Percentiles rank a stretch among this genome's conserved stretches.
phyloP scores from a whole-genome alignment of 2,113 vertebrate genomes.

The Microtus ochrogaster region DNA sequence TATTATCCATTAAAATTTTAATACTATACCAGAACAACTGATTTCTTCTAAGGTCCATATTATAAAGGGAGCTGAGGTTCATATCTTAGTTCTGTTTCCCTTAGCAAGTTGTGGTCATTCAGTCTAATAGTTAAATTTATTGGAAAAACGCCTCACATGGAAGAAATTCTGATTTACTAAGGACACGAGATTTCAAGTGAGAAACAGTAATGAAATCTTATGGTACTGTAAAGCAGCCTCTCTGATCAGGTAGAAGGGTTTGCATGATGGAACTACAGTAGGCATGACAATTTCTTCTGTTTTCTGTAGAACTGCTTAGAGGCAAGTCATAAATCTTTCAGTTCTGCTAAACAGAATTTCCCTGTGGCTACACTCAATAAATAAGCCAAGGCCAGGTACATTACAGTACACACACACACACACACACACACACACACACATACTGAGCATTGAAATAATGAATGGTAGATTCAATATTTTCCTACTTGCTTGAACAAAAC shows the following conservation, averaged over 20 bases:
- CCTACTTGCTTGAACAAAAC: constrained; percentile 79
- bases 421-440: constrained; percentile 56
- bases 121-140: not conserved
- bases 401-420: constrained; percentile 59
- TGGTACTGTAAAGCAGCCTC: constrained; percentile 48
- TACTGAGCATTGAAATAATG: constrained; percentile 82
- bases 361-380: constrained; percentile 76
- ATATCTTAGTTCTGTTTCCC: not conserved
- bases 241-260: constrained; percentile 61
- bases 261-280: constrained; percentile 63
- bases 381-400: constrained; percentile 81
- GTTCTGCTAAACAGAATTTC: constrained; percentile 83
- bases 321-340: constrained; percentile 84
- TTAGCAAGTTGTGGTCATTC: constrained; percentile 59
- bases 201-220: constrained; percentile 35
- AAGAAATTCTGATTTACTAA: constrained; percentile 33
- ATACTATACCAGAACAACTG: not conserved
- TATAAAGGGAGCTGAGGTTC: not conserved
- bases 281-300: constrained; percentile 75
- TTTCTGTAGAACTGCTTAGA: constrained; percentile 78
- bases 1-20: not conserved
- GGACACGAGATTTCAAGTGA: not conserved
- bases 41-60: constrained; percentile 54
- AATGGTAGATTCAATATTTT: constrained; percentile 77
- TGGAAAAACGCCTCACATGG: constrained; percentile 34